Evolutionary conservation across 2,888 invertebrate genomes (phyloP), one percentile per base, ranked within the genome.

Genomic region (Pelosia muscerda): DNA sequence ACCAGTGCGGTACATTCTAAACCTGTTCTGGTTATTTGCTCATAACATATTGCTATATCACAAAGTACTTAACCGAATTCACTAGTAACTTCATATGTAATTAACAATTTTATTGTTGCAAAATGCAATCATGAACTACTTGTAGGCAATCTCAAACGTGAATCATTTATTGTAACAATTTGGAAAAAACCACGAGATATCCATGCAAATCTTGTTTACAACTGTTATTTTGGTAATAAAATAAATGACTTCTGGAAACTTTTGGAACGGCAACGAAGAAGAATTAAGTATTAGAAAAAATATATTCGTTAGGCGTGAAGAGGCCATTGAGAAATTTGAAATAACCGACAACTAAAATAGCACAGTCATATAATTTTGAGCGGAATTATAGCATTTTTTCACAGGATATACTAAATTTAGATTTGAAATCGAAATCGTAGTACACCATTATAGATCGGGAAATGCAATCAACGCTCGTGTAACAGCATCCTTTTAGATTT

Each of bases 1-100:
- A 63, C 57, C 26, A n/a, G 26, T 49, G 31, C 64, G 69, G 63
- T 68, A 73, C 81, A 74, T 69, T 79, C 72, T 74, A 74, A 78
- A 81, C 71, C 59, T 67, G 69, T 71, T 69, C 31, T 68, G 68
- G 61, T 62, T 72, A 70, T 72, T 77, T 56, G 38, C 42, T 67
- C 68, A 71, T 66, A 66, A 63, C 42, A 60, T 59, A 68, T 38
- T 68, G 66, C 66, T 64, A 69, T 28, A 66, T 65, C 42, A 69
- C 66, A 65, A 58, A 23, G 25, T 68, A 60, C 56, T 65, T 55
- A 49, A 71, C 19, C 54, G 3, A 59, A 63, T 58, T 71, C 63
- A 68, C 69, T 69, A 60, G 42, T 71, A 61, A 66, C 55, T 65
- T 60, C 42, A 49, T 72, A 25, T 66, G 68, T 74, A 70, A 72